A percentile compares a stretch with the other conserved stretches of the same genome.
Conservation (phyloP, 2,797 vertebrate species). For the Mastacembelus armatus region DNA sequence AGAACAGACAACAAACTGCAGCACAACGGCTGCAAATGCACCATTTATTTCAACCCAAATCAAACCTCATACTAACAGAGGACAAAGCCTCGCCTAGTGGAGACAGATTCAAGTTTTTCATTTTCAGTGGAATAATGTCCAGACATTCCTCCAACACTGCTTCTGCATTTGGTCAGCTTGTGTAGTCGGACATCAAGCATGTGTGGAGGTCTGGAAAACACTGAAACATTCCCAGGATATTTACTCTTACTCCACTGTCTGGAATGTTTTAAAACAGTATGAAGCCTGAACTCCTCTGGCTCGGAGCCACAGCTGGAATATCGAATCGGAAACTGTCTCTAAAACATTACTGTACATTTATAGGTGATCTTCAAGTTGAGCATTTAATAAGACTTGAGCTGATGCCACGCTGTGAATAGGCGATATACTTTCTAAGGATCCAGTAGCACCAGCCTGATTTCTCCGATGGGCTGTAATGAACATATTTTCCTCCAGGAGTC, state of each 20-base stretch:
- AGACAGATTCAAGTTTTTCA: conserved; percentile 2
- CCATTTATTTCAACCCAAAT: too few relatives aligned
- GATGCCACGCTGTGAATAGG: too few relatives aligned
- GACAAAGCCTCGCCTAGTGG: too few relatives aligned
- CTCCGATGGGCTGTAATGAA: not conserved
- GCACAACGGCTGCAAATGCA: too few relatives aligned
- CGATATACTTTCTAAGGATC: too few relatives aligned
- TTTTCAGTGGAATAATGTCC: conserved; percentile 17
- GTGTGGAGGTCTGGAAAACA: conserved; percentile 27
- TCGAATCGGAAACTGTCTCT: conserved; percentile 43
- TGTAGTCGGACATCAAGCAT: conserved; percentile 31
- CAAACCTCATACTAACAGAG: too few relatives aligned
- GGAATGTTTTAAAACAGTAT: conserved; percentile 48
- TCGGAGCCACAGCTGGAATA: conserved; percentile 30
- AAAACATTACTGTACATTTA: too few relatives aligned
- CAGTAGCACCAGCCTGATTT: too few relatives aligned
- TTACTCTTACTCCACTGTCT: conserved; percentile 29
- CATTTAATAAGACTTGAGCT: too few relatives aligned
- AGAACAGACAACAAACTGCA: too few relatives aligned
- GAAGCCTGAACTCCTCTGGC: conserved; percentile 35
- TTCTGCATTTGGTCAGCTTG: conserved; percentile 21
- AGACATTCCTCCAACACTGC: conserved; percentile 11
- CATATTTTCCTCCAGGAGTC: conserved; percentile 6
- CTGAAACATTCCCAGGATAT: conserved; percentile 30
- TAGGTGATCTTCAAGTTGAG: too few relatives aligned